Evolutionary conservation across 1,140 invertebrate species (phyloP).

Genomic region (Patella vulgata): DNA sequence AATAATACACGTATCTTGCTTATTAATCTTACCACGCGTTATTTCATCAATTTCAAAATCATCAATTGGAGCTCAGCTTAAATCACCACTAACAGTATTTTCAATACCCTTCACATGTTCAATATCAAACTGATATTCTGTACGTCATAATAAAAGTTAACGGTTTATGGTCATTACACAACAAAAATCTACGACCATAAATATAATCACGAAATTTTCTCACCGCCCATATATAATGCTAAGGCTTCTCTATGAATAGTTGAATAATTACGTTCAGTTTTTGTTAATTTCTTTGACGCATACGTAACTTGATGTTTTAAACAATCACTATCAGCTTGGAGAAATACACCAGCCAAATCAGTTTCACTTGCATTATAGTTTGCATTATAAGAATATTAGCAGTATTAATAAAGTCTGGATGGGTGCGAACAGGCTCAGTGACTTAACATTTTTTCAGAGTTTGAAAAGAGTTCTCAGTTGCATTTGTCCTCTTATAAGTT

Average conservation of each 20-base stretch:
- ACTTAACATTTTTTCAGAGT: background rate
- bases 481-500: background rate
- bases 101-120: slow-evolving; percentile 1
- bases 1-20: background rate
- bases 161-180: background rate
- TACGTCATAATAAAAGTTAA: slow-evolving; percentile 1
- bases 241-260: slow-evolving; percentile 4
- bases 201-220: background rate
- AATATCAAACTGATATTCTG: slow-evolving; percentile 11
- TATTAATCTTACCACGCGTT: background rate
- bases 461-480: too few species aligned
- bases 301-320: background rate
- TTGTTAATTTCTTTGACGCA: background rate
- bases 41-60: background rate
- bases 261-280: slow-evolving; percentile 7
- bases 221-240: background rate
- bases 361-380: slow-evolving; percentile 11
- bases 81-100: background rate
- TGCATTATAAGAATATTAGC: background rate
- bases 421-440: background rate
- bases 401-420: background rate
- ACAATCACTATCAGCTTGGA: background rate
- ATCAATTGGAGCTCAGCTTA: background rate
- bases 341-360: background rate
- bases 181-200: too few species aligned